Base-by-base conservation (phyloP, 2,888 invertebrate genomes). In the Microctonus hyperodae region DNA sequence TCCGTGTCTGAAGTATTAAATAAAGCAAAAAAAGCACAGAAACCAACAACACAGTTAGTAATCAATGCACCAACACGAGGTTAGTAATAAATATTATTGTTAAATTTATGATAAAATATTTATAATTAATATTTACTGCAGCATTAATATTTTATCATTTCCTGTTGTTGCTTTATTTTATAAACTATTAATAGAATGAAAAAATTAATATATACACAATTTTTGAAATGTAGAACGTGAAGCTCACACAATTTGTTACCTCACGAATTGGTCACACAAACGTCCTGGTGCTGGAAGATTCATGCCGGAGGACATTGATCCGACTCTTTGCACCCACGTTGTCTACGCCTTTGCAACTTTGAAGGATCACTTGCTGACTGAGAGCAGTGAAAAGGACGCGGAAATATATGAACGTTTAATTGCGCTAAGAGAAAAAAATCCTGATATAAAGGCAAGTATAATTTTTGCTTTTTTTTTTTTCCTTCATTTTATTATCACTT, bases 231-330 rank as follows among this genome's bases (percentile, higher is more conserved):
- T 84, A 95, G 95, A 89, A 73, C 91, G 95, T 50, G 91, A 92
- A 58, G 92, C 95, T 0, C 93, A 94, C 86, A 91, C 96, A 2
- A 92, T 97, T 78, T 98, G 98, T 85, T 98, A 98, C 84, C 88
- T 97, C 83, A 97, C 98, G 1, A 97, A 95, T 76, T 98, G 98
- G 97, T 95, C 97, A 0, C 91, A 94, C 69, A 97, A 97, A 83
- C 88, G 97, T 63, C 94, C 94, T 0, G 94, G 95, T 64, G 88
- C 90, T 3, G 97, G 96, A 11, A 92, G 92, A 80, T 98, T 96
- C 85, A 89, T 88, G 69, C 96, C 97, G 0, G 95, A 95, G 75
- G 92, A 96, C 81, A 90, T 98, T 48, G 94, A 97, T 79, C 88
- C 96, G 0, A 89, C 88, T 13, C 90, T 97, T 0, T 98, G 98